phyloP scores from a whole-genome alignment of 2,113 vertebrate species.

The Clupea harengus region DNA sequence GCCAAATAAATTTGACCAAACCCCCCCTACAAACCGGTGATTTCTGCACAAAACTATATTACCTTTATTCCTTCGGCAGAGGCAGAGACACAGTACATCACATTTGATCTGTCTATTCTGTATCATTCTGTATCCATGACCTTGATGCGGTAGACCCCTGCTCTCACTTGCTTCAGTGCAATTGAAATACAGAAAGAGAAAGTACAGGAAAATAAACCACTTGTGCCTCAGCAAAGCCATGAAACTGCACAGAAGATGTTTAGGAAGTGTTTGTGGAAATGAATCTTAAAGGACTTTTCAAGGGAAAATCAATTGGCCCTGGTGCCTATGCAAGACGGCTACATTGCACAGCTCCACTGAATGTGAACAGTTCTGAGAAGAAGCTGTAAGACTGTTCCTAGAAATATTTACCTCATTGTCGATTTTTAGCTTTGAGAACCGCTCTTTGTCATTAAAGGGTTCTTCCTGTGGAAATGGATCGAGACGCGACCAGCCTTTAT shows the following conservation, averaged over 20 bases:
- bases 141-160: not conserved
- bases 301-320: slow-evolving; percentile 65
- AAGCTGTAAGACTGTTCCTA: not conserved
- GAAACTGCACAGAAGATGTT: slow-evolving; percentile 48
- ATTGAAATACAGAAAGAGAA: not conserved
- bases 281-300: slow-evolving; percentile 64
- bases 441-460: not conserved
- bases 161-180: not conserved
- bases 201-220: slow-evolving; percentile 27
- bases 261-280: slow-evolving; percentile 60
- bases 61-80: not conserved
- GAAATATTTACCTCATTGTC: not conserved
- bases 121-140: not conserved
- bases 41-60: not conserved
- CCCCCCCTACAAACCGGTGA: not conserved
- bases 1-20: not conserved
- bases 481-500: no score
- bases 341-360: slow-evolving; percentile 57
- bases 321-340: slow-evolving; percentile 48
- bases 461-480: not conserved
- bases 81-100: not conserved
- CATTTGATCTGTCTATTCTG: not conserved
- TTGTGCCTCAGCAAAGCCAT: slow-evolving; percentile 53
- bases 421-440: not conserved
- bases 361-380: slow-evolving; percentile 39